Conservation (phyloP, 2,797 vertebrate genomes). For the Bovichtus diacanthus region DNA sequence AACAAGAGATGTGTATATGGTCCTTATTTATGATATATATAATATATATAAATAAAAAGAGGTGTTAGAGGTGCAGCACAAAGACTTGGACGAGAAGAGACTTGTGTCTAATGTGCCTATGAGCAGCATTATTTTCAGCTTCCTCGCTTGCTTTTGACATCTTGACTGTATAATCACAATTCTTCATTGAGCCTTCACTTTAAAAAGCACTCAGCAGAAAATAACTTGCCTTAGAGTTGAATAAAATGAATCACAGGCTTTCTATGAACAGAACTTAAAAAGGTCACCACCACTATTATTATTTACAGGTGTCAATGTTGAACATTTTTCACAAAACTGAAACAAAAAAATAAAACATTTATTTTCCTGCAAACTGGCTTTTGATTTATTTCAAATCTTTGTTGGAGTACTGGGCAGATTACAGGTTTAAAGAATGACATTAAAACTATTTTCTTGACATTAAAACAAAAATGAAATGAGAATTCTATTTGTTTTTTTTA, state of each 20-base stretch:
- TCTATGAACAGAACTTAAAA: conserved; percentile 23
- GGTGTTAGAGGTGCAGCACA: neutral
- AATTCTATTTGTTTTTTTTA: neutral
- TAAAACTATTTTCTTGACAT: conserved; percentile 12
- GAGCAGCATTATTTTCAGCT: conserved; percentile 36
- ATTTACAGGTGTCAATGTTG: conserved; percentile 47
- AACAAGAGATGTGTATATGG: conserved; percentile 39
- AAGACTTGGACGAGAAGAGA: conserved; percentile 34
- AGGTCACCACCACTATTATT: conserved; percentile 30
- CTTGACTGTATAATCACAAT: conserved; percentile 38
- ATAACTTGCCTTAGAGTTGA: conserved; percentile 47
- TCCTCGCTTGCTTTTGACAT: conserved; percentile 58
- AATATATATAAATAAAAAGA: conserved; percentile 26
- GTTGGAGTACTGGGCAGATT: neutral
- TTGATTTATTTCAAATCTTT: conserved; percentile 37
- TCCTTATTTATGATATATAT: conserved; percentile 41
- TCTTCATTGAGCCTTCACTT: conserved; percentile 37
- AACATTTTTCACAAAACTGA: conserved; percentile 58
- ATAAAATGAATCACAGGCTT: conserved; percentile 30
- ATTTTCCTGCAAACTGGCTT: conserved; percentile 68
- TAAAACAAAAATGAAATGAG: conserved; percentile 33
- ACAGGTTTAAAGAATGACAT: conserved; percentile 12
- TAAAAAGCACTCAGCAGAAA: conserved; percentile 22
- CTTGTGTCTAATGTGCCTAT: conserved; percentile 52
- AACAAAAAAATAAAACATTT: conserved; percentile 71